Evolutionary conservation across 2,113 vertebrate species (phyloP), one percentile per base, ranked within the genome.

Genomic region (Heloderma charlesbogerti): DNA sequence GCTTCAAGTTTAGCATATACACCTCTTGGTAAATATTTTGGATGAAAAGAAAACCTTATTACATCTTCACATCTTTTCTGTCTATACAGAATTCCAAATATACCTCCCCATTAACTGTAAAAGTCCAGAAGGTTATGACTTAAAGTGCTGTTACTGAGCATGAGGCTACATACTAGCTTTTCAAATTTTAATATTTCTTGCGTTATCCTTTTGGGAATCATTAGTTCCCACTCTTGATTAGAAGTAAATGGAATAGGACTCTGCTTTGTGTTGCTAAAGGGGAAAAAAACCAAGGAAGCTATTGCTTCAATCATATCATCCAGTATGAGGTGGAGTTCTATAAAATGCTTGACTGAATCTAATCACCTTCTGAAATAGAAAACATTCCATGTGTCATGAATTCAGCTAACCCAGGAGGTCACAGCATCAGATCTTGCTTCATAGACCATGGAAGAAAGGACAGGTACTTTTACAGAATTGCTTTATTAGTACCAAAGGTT

Each of bases 381-480:
- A 91, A 80, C 90, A 91, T 93, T 88, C 72, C 45, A 18, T 86
- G 29, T 9, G 0, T 51, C 90, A 71, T 20, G 2, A 5, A 13
- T 91, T 92, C 82, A 78, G 92, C 34, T 87, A 84, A 22, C 20
- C 82, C 91, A 43, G 84, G 37, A 95, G 77, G 84, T 94, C 88
- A 86, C 5, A 75, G n/a, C 4, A 89, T 92, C 0, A 3, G 86
- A 66, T 83, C 90, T 63, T 87, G 29, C 74, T 93, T 80, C 89
- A 88, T 90, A 91, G 57, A 77, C 83, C 91, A 87, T 88, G 94
- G 80, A 92, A 88, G n/a, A 77, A 90, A 93, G 29, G 29, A 92
- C 87, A 77, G 88, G 0, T 6, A 86, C 20, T 88, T 93, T 92
- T 92, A 94, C 22, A 92, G 54, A 91, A 95, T 90, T 69, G 6